These are phyloP conservation scores for Colostygia pectinataria DNA, from an alignment of 2,888 invertebrate genomes.

Conservation along the genomic window DNA sequence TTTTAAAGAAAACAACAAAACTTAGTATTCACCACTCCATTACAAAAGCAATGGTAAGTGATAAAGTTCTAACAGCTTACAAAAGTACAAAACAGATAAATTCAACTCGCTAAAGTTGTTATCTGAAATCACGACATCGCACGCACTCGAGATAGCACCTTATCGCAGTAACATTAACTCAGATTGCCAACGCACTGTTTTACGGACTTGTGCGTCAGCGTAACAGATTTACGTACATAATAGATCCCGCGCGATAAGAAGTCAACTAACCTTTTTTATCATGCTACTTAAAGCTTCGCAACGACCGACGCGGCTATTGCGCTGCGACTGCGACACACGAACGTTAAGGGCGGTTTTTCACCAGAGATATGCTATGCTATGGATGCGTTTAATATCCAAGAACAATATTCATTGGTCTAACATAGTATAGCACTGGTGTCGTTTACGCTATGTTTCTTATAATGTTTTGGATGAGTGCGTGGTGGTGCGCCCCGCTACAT, in stretches of 20 bases:
- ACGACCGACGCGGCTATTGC: neutral
- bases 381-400: too few relatives aligned
- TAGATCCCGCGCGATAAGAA: constrained; percentile 37
- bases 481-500: too few relatives aligned
- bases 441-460: too few relatives aligned
- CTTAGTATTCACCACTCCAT: neutral
- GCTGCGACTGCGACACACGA: too few relatives aligned
- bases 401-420: too few relatives aligned
- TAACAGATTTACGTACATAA: constrained; percentile 42
- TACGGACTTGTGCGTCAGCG: constrained; percentile 42
- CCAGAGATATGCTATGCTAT: too few relatives aligned
- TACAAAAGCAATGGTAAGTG: constrained; percentile 8
- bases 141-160: constrained; percentile 39
- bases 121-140: constrained; percentile 34
- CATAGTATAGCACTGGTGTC: too few relatives aligned
- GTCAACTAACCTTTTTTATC: constrained; percentile 37
- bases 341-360: too few relatives aligned
- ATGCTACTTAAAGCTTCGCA: neutral
- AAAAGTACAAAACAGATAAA: constrained; percentile 28
- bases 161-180: constrained; percentile 48
- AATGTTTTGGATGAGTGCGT: too few relatives aligned
- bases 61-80: constrained; percentile 17
- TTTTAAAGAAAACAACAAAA: neutral
- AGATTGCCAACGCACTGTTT: constrained; percentile 34
- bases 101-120: constrained; percentile 27